Evolutionary conservation across 2,797 vertebrate species (phyloP).

Genomic region (Xenentodon cancila): DNA sequence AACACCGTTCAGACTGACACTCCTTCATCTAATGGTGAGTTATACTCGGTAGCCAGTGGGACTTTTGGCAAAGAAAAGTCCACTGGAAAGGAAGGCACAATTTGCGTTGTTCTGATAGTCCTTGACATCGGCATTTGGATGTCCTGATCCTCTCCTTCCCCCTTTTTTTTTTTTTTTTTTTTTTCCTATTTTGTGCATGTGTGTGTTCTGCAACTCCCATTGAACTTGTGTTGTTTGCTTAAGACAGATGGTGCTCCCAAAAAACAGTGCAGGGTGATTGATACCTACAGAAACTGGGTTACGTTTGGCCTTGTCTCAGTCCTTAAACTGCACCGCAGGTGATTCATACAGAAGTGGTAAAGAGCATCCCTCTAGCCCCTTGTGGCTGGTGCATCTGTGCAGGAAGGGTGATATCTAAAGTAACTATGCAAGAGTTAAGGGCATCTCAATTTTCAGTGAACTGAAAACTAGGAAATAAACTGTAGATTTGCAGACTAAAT

Average conservation of each 20-base stretch:
- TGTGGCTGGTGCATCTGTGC: slow-evolving; percentile 72
- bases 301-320: slow-evolving; percentile 78
- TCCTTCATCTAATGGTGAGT: slow-evolving; percentile 76
- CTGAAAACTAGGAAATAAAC: neutral
- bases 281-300: slow-evolving; percentile 85
- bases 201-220: slow-evolving; percentile 51
- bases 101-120: slow-evolving; percentile 61
- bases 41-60: slow-evolving; percentile 52
- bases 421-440: slow-evolving; percentile 44
- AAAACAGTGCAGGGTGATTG: slow-evolving; percentile 76
- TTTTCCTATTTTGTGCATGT: slow-evolving; percentile 12
- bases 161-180: slow-evolving; percentile 1
- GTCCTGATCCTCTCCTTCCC: slow-evolving; percentile 30
- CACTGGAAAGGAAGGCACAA: slow-evolving; percentile 52
- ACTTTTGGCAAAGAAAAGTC: slow-evolving; percentile 51
- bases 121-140: slow-evolving; percentile 56
- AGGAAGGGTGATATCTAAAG: slow-evolving; percentile 59
- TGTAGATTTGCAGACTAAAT: slow-evolving; percentile 6
- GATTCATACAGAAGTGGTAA: slow-evolving; percentile 80
- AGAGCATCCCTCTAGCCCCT: slow-evolving; percentile 68
- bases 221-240: slow-evolving; percentile 55
- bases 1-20: slow-evolving; percentile 71
- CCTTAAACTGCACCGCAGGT: slow-evolving; percentile 73
- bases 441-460: slow-evolving; percentile 27
- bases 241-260: slow-evolving; percentile 80